Evolutionary conservation across 2,113 vertebrate species (phyloP).

Genomic region (Stomatorhinus ivindoensis): DNA sequence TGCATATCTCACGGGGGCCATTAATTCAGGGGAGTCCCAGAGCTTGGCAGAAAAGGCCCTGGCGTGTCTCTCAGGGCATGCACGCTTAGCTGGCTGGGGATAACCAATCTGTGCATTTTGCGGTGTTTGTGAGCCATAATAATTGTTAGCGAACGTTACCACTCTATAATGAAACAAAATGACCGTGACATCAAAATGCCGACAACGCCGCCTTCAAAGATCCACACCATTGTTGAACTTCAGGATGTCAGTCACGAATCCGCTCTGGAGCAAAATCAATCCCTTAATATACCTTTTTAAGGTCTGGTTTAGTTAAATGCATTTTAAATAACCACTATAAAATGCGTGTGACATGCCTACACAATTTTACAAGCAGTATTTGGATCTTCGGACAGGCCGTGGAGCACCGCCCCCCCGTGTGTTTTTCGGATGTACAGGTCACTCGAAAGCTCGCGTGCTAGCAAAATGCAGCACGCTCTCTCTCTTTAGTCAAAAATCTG

Average conservation of each 20-base stretch:
- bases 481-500: neutral
- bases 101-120: neutral
- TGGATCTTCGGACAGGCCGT: neutral
- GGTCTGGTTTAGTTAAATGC: neutral
- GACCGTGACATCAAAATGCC: neutral
- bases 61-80: neutral
- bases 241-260: neutral
- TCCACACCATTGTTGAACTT: neutral
- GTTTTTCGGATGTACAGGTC: neutral
- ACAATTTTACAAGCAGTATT: neutral
- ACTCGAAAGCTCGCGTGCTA: conserved; percentile 32
- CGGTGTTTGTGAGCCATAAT: neutral
- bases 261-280: neutral
- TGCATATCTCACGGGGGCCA: neutral
- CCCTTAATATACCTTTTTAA: neutral
- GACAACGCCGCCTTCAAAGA: neutral
- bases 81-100: neutral
- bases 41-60: neutral
- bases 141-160: neutral
- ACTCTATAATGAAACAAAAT: neutral
- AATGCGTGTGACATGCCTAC: neutral
- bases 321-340: neutral
- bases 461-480: neutral
- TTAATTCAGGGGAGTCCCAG: neutral
- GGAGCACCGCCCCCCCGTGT: neutral